Base-by-base conservation (phyloP, 2,113 vertebrate species). In the Atherinomorus stipes region DNA sequence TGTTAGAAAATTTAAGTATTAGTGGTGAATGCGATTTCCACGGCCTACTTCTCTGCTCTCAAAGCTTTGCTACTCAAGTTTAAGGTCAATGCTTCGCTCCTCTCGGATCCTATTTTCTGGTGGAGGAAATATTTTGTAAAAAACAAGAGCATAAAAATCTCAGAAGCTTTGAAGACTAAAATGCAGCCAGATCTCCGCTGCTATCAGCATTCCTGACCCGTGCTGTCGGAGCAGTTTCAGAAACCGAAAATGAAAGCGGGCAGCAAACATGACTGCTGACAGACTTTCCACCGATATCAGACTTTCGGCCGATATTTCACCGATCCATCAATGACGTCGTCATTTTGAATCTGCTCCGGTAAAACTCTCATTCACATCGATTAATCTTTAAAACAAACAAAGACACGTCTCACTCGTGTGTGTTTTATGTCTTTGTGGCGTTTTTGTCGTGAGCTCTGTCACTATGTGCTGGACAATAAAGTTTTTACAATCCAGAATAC, bases 1-100 rank as follows among this genome's bases (percentile, higher is more conserved):
- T 60, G 68, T 67, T 64, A 11, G 75, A 72, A 47, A 69, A 81
- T 77, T 57, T 18, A 22, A 18, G 31, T 7, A 22, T 19, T 56
- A 2, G 34, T 18, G 69, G 12, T 61, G 21, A 67, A 58, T 18
- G 23, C 22, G n/a, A 40, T 3, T 19, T 2, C 16, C 1, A 4
- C 26, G 16, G 31, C 28, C n/a, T 22, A n/a, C 38, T 18, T 18
- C 0, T 60, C n/a, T 7, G 40, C 52, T 11, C 59, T 18, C 18
- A 13, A 18, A 61, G 44, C 8, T 7, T 23, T 1, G 0, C 34
- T 19, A 18, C 4, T 40, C 18, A 15, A n/a, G 52, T 63, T 73
- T 44, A 70, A 80, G 65, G 58, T 45, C 50, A 7, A 22, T 4
- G 19, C 52, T 74, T 25, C 1, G 2, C 49, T 70, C 78, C n/a